A percentile compares a stretch with the other conserved stretches of the same genome.
These are phyloP conservation scores for Paralichthys olivaceus DNA, from an alignment of 2,113 vertebrate species.

Conservation along the genomic window DNA sequence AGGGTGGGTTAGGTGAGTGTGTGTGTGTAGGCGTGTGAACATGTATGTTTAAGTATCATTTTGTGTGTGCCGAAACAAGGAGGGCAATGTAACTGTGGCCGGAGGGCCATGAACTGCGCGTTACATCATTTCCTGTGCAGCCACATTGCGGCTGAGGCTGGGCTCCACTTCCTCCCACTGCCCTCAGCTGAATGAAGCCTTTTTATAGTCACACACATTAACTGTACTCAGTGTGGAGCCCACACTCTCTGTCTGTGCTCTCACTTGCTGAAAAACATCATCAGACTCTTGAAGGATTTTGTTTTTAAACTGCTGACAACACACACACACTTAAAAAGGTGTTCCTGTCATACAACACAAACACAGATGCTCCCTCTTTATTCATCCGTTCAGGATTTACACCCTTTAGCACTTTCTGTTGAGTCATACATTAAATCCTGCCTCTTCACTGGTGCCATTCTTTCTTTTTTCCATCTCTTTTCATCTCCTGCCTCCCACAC, in stretches of 20 bases:
- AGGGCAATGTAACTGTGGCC: conserved; percentile 75
- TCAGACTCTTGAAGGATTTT: conserved; percentile 1
- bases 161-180: conserved; percentile 77
- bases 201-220: conserved; percentile 67
- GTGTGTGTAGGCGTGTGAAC: conserved; percentile 40
- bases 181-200: conserved; percentile 80
- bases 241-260: conserved; percentile 5
- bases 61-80: conserved; percentile 74
- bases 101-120: conserved; percentile 66
- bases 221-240: conserved; percentile 29
- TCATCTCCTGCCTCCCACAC: conserved; percentile 55
- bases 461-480: conserved; percentile 13
- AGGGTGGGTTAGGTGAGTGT: conserved; percentile 39
- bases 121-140: conserved; percentile 85
- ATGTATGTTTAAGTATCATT: conserved; percentile 43
- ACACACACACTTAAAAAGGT: not conserved
- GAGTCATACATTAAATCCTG: conserved; percentile 41
- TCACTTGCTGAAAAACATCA: conserved; percentile 4
- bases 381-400: conserved; percentile 15
- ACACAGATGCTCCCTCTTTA: not conserved
- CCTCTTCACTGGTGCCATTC: conserved; percentile 34
- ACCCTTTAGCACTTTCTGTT: conserved; percentile 17
- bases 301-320: not conserved
- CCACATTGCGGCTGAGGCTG: conserved; percentile 74
- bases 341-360: not conserved